Evolutionary conservation across 2,888 invertebrate genomes (phyloP).

Genomic region (Plebejus melissa): DNA sequence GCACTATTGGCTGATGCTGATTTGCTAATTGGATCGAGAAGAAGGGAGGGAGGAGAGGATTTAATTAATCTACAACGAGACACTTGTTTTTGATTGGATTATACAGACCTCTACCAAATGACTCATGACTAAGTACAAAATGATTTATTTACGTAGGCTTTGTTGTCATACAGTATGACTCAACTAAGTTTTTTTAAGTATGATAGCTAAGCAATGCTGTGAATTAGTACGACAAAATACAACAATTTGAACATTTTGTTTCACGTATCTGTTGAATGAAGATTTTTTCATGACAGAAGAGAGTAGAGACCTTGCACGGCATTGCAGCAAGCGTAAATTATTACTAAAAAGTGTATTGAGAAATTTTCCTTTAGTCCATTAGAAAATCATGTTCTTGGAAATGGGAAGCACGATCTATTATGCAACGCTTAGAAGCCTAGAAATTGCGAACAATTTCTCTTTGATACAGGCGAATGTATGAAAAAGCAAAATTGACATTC

Average conservation of each 20-base stretch:
- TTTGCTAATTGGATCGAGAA: neutral
- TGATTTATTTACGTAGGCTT: neutral
- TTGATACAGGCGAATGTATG: neutral
- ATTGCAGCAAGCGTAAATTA: no score
- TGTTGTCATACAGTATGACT: neutral
- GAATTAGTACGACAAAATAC: neutral
- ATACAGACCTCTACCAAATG: conserved; percentile 4
- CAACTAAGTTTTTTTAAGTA: neutral
- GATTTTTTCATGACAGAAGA: no score
- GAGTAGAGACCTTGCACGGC: no score
- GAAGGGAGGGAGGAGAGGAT: neutral
- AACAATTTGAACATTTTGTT: neutral
- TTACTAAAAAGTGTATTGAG: neutral
- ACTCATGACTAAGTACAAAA: neutral
- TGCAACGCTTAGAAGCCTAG: neutral
- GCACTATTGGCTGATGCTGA: neutral
- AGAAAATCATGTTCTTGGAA: conserved; percentile 2
- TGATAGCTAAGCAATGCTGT: neutral
- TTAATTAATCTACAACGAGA: neutral
- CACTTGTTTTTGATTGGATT: neutral
- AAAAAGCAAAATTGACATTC: neutral
- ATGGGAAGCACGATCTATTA: neutral
- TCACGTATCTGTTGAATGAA: no score
- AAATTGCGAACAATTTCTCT: conserved; percentile 5
- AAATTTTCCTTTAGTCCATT: neutral